A percentile compares a stretch with the other conserved stretches of the same genome.
phyloP scores from a whole-genome alignment of 2,113 vertebrate species.

The Origma solitaria region DNA sequence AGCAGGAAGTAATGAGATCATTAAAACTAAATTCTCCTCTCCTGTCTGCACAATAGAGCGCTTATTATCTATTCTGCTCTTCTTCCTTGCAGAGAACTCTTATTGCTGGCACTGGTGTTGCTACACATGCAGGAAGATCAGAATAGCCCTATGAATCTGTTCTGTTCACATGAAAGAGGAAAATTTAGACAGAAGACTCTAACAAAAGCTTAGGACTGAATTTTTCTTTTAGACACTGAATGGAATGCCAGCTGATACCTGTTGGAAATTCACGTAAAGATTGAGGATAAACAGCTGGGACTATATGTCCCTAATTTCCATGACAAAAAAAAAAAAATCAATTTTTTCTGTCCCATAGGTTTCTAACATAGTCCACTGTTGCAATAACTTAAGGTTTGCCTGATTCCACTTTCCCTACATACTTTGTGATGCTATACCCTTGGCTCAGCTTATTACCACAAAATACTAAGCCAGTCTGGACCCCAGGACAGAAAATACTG shows the following conservation, averaged over 20 bases:
- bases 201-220: background rate
- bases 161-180: background rate
- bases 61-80: background rate
- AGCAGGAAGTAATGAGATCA: slow-evolving; percentile 1
- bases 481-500: background rate
- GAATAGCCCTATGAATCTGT: background rate
- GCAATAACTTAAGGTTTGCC: background rate
- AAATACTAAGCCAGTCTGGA: background rate
- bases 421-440: background rate
- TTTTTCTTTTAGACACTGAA: background rate
- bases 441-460: background rate
- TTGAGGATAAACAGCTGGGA: background rate
- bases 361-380: background rate
- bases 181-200: background rate
- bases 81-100: background rate
- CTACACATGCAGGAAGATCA: background rate
- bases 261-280: background rate
- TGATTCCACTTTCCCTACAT: background rate
- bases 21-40: slow-evolving; percentile 38
- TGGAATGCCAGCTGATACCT: background rate
- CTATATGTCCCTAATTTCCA: background rate
- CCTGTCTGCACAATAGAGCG: background rate
- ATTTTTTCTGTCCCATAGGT: background rate
- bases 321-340: background rate
- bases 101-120: background rate